phyloP scores from a whole-genome alignment of 2,113 vertebrate genomes.

The Hypomesus transpacificus region DNA sequence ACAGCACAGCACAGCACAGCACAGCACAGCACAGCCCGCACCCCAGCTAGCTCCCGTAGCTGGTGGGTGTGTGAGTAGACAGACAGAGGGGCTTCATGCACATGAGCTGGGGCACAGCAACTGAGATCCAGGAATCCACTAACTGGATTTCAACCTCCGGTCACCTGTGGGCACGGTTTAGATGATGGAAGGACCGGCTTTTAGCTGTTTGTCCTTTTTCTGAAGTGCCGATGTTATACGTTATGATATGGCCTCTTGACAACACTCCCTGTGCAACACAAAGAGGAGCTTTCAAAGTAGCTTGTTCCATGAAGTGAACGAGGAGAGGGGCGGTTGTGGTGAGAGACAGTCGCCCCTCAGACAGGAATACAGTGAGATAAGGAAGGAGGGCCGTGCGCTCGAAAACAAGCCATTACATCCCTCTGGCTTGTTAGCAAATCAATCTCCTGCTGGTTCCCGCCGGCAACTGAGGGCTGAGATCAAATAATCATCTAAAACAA shows the following conservation, averaged over 20 bases:
- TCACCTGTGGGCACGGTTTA: constrained; percentile 14
- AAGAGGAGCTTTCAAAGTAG: too few relatives aligned
- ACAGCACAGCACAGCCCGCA: too few relatives aligned
- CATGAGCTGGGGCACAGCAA: too few relatives aligned
- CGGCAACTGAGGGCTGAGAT: constrained; percentile 46
- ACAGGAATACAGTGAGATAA: background rate
- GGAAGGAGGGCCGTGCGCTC: constrained; percentile 22
- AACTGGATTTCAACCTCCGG: constrained; percentile 6
- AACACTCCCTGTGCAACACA: too few relatives aligned
- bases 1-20: too few relatives aligned
- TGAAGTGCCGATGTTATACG: background rate
- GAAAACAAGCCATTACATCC: constrained; percentile 26
- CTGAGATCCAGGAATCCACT: background rate
- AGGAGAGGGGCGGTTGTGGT: background rate
- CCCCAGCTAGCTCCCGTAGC: too few relatives aligned
- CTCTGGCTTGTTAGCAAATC: constrained; percentile 45
- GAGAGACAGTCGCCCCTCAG: background rate
- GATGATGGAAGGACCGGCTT: background rate
- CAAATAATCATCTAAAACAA: constrained; percentile 54
- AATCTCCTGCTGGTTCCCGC: constrained; percentile 46
- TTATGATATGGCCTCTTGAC: background rate
- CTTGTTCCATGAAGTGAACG: too few relatives aligned
- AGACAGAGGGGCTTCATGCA: too few relatives aligned
- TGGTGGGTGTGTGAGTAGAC: too few relatives aligned
- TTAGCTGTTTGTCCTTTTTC: background rate